Conservation (phyloP, 2,113 vertebrate genomes). For the Poecile atricapillus region DNA sequence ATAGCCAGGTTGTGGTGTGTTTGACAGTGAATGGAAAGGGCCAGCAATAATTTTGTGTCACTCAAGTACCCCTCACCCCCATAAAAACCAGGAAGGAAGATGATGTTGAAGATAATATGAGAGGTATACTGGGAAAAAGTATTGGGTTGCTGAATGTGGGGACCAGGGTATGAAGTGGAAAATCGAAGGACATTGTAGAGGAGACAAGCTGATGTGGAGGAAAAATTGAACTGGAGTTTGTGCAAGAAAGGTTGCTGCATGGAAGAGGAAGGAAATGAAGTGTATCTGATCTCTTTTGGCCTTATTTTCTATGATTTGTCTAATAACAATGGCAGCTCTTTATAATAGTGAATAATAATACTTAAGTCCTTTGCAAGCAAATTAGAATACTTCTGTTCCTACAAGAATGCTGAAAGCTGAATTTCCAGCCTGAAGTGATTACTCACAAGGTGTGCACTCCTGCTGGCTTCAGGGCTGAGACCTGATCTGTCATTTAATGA, state of each 20-base stretch:
- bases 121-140: background rate
- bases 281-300: background rate
- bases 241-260: background rate
- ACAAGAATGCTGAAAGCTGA: background rate
- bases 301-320: background rate
- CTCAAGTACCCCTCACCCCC: accelerated
- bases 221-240: background rate
- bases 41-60: background rate
- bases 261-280: background rate
- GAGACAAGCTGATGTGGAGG: background rate
- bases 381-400: background rate
- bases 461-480: background rate
- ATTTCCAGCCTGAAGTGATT: conserved; percentile 34
- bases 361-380: background rate
- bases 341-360: background rate
- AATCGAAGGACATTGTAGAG: background rate
- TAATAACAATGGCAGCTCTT: background rate
- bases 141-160: background rate
- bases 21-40: background rate
- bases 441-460: background rate
- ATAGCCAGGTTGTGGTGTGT: background rate
- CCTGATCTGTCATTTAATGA: background rate
- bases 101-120: background rate
- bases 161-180: background rate
- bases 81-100: background rate